Percentiles rank a stretch among this genome's conserved stretches.
Evolutionary conservation across 2,797 vertebrate genomes (phyloP).

Genomic region (Tadarida brasiliensis): DNA sequence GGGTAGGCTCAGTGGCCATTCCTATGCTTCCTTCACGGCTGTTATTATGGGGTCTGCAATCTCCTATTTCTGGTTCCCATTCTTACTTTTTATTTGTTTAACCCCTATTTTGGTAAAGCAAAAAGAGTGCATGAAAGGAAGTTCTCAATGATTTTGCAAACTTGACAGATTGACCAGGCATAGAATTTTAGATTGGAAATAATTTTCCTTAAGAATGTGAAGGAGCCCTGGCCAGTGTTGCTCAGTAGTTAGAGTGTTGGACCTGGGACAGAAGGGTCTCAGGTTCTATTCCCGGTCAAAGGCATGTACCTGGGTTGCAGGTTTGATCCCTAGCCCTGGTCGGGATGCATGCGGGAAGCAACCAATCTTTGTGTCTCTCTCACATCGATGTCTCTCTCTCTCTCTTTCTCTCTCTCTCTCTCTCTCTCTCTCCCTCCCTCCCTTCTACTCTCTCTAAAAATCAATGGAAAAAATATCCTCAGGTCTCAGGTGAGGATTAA

Average conservation of each 20-base stretch:
- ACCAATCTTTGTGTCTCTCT: no score
- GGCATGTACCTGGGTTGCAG: no score
- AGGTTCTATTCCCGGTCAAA: no score
- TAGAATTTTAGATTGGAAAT: not conserved
- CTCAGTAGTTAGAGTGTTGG: no score
- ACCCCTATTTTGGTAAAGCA: not conserved
- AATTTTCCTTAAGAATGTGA: not conserved
- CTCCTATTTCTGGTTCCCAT: not conserved
- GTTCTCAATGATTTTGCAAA: not conserved
- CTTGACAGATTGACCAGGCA: not conserved
- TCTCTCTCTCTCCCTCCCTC: not conserved
- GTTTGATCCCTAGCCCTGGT: no score
- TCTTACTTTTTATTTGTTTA: not conserved
- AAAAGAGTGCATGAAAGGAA: not conserved
- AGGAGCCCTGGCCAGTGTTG: no score
- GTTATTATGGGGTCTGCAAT: not conserved
- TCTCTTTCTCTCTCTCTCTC: not conserved
- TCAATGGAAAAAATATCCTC: not conserved
- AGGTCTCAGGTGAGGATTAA: no score
- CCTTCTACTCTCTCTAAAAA: not conserved
- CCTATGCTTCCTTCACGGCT: not conserved
- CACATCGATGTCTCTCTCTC: no score
- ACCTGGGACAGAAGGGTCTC: no score
- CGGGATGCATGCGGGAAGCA: no score
- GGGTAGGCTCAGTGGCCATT: not conserved